Conservation (phyloP, 1,140 invertebrate genomes). For the Ostrea denselamellosa region DNA sequence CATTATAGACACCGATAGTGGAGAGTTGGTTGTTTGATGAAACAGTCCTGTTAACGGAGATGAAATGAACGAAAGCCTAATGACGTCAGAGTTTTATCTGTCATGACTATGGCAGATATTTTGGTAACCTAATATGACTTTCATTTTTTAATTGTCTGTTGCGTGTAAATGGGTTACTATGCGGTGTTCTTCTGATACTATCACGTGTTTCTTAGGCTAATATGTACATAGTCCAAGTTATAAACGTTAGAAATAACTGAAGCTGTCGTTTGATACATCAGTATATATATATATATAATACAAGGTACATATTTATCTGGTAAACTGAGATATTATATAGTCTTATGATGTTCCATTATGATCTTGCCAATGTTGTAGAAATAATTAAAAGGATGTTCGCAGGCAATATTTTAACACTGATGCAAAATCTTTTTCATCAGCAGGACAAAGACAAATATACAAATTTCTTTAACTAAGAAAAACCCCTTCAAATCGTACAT, state of each 20-base stretch:
- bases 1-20: too few species aligned
- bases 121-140: conserved; percentile 11
- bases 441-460: too few species aligned
- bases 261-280: not conserved
- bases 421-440: too few species aligned
- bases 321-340: too few species aligned
- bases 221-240: not conserved
- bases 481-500: not conserved
- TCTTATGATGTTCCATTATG: too few species aligned
- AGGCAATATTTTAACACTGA: too few species aligned
- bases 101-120: conserved; percentile 2
- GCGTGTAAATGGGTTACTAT: not conserved
- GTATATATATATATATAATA: too few species aligned
- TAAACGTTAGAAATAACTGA: not conserved
- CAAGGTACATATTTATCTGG: too few species aligned
- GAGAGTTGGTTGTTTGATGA: not conserved
- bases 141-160: not conserved
- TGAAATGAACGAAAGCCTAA: not conserved
- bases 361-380: too few species aligned
- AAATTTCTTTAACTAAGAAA: too few species aligned
- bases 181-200: not conserved
- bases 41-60: not conserved
- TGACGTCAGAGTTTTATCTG: not conserved
- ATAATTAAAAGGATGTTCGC: too few species aligned
- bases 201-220: not conserved